phyloP scores from a whole-genome alignment of 2,888 invertebrate genomes.

The Mimas tiliae region DNA sequence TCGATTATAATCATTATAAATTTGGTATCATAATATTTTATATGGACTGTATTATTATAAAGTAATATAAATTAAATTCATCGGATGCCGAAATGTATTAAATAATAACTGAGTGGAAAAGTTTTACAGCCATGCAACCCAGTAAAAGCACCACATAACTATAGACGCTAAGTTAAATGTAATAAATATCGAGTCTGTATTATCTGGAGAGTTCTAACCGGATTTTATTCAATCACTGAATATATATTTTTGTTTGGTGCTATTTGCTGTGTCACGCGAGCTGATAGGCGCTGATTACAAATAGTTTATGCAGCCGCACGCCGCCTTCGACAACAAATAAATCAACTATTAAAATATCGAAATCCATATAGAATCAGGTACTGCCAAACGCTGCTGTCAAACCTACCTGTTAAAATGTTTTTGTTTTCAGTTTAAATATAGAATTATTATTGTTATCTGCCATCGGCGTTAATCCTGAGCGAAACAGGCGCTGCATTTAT shows the following conservation, averaged over 20 bases:
- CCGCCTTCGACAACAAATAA: slow-evolving; percentile 27
- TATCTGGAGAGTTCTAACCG: slow-evolving; percentile 26
- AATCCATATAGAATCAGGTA: slow-evolving; percentile 41
- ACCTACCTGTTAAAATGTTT: slow-evolving; percentile 41
- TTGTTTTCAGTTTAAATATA: slow-evolving; percentile 39
- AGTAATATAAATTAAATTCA: too few species aligned
- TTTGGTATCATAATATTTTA: too few species aligned
- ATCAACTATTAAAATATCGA: slow-evolving; percentile 37
- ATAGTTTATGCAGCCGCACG: slow-evolving; percentile 35
- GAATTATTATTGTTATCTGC: slow-evolving; percentile 45
- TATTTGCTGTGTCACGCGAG: slow-evolving; percentile 11
- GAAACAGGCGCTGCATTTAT: slow-evolving; percentile 46
- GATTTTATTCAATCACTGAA: slow-evolving; percentile 19
- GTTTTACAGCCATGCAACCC: neutral
- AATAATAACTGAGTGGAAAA: neutral
- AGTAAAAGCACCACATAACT: neutral
- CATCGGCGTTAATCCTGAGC: slow-evolving; percentile 34
- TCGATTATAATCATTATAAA: too few species aligned
- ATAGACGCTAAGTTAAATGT: neutral
- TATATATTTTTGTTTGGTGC: slow-evolving; percentile 16
- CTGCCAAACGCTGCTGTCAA: slow-evolving; percentile 38
- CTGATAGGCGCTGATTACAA: slow-evolving; percentile 23
- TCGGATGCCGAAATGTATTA: too few species aligned
- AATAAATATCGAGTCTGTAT: neutral
- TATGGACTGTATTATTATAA: too few species aligned